A percentile compares a stretch with the other conserved stretches of the same genome.
phyloP scores from a whole-genome alignment of 2,797 vertebrate species.

The Notolepis coatsorum region DNA sequence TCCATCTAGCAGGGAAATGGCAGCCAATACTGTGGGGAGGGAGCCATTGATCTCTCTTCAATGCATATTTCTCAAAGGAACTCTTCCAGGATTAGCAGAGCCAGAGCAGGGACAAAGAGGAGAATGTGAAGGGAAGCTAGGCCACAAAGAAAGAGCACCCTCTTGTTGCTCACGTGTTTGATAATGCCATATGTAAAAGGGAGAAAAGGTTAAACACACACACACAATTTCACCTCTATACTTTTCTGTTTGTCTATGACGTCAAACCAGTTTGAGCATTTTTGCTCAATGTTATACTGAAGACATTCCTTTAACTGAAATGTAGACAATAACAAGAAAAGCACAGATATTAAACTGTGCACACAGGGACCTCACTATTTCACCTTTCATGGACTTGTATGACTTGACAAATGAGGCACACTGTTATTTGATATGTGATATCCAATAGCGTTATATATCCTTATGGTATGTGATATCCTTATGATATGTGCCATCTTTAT shows the following conservation, averaged over 20 bases:
- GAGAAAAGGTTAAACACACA: no score
- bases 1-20: constrained; percentile 80
- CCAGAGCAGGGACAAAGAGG: constrained; percentile 59
- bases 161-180: not conserved
- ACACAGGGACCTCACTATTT: no score
- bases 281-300: no score
- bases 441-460: no score
- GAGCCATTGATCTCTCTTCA: constrained; percentile 78
- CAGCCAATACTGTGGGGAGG: constrained; percentile 75
- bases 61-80: constrained; percentile 68
- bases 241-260: no score
- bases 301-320: not conserved
- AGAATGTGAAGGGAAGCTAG: constrained; percentile 37
- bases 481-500: no score
- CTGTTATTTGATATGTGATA: no score
- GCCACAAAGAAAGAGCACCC: constrained; percentile 1
- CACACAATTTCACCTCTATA: not conserved
- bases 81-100: constrained; percentile 63
- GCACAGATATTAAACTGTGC: not conserved
- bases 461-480: no score
- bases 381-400: no score
- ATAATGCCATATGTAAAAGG: no score
- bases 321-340: not conserved
- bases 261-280: no score
- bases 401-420: no score